Percentiles rank a stretch among this genome's conserved stretches.
Evolutionary conservation across 2,888 invertebrate genomes (phyloP).

Genomic region (Alviniconcha strummeri): DNA sequence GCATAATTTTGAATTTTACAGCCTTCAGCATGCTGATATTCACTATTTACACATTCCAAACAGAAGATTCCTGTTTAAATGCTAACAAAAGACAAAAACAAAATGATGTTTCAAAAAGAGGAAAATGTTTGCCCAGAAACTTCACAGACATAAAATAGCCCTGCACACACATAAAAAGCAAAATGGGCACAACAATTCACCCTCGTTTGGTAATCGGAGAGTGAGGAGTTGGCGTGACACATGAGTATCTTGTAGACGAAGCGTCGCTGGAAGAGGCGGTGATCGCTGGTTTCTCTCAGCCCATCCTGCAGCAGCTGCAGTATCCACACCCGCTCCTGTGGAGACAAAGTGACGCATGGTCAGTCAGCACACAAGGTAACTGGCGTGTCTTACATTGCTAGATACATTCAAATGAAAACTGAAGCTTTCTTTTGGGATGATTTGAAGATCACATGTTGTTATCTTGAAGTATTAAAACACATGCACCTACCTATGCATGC

Average conservation of each 20-base stretch:
- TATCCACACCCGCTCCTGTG: conserved; percentile 83
- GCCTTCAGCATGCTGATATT: too few relatives aligned
- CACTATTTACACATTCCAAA: too few relatives aligned
- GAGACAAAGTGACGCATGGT: conserved; percentile 6
- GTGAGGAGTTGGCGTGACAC: conserved; percentile 73
- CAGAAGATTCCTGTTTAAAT: too few relatives aligned
- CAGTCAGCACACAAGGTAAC: neutral
- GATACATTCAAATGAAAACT: neutral
- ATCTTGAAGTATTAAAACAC: too few relatives aligned
- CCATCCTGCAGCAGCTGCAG: conserved; percentile 86
- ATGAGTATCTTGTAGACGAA: conserved; percentile 86
- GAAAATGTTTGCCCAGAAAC: too few relatives aligned
- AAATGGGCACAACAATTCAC: conserved; percentile 38
- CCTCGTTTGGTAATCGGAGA: conserved; percentile 54
- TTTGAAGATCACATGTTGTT: too few relatives aligned
- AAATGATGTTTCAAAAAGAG: too few relatives aligned
- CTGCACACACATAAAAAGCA: neutral
- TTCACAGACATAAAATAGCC: too few relatives aligned
- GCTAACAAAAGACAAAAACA: too few relatives aligned
- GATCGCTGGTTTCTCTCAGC: conserved; percentile 84
- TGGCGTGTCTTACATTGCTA: neutral
- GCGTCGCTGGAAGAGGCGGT: conserved; percentile 83
- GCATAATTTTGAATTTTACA: too few relatives aligned
- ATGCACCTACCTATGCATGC: too few relatives aligned
- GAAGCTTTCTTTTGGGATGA: too few relatives aligned